Evolutionary conservation across 2,797 vertebrate genomes (phyloP).

Genomic region (Silurus lanzhouensis): DNA sequence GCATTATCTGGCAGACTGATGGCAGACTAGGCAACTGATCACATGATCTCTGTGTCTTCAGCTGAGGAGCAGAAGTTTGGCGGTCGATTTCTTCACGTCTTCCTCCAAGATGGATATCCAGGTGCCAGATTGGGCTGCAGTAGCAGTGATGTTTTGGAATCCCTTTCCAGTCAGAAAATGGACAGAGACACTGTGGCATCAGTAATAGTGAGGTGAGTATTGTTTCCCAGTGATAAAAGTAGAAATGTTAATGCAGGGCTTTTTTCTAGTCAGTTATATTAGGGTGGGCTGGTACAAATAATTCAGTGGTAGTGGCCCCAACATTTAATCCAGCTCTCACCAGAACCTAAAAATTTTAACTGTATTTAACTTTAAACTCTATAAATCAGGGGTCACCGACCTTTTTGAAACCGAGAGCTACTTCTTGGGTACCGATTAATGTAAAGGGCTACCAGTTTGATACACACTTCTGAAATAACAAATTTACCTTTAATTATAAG

Average conservation of each 20-base stretch:
- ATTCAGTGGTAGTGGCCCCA: too few species aligned
- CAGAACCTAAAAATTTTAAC: too few species aligned
- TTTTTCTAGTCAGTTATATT: too few species aligned
- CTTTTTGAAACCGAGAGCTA: too few species aligned
- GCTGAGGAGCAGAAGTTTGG: conserved; percentile 76
- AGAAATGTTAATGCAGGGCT: background rate
- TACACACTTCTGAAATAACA: too few species aligned
- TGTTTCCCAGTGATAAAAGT: background rate
- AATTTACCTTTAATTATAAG: too few species aligned
- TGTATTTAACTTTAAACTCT: too few species aligned
- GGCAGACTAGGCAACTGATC: conserved; percentile 38
- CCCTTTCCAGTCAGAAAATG: conserved; percentile 69
- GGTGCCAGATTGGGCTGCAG: conserved; percentile 75
- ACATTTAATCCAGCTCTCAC: too few species aligned
- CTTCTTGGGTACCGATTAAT: too few species aligned
- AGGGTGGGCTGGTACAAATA: too few species aligned
- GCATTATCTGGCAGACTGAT: background rate
- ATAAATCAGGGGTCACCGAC: too few species aligned
- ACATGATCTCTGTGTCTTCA: conserved; percentile 64
- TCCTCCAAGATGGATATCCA: conserved; percentile 79
- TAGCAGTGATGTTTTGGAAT: conserved; percentile 68
- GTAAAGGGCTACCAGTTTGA: too few species aligned
- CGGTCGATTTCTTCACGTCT: conserved; percentile 81
- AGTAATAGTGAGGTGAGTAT: conserved; percentile 75
- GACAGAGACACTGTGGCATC: conserved; percentile 68